These are phyloP conservation scores for Turritopsis rubra DNA, from an alignment of 30 jellyfish, hydroid and myxozoan genomes.

Conservation along the genomic window DNA sequence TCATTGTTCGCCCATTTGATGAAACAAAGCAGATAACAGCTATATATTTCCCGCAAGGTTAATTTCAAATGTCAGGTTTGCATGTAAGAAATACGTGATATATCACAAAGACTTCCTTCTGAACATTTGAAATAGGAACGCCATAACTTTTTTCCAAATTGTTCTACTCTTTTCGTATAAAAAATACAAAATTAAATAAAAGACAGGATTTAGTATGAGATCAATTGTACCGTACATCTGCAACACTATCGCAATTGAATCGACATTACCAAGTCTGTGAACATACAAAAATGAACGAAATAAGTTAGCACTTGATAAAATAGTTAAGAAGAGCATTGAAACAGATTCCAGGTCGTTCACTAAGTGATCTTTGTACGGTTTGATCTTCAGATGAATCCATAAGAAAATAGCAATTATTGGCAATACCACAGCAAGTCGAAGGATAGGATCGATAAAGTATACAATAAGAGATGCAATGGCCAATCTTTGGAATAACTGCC, in stretches of 20 bases:
- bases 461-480: neutral
- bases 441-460: neutral
- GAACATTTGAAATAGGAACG: too few relatives aligned
- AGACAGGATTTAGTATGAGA: neutral
- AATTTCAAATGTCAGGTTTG: too few relatives aligned
- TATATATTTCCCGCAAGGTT: too few relatives aligned
- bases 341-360: constrained; percentile 25
- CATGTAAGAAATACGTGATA: too few relatives aligned
- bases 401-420: neutral
- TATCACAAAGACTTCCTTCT: too few relatives aligned
- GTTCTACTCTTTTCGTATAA: too few relatives aligned
- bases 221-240: neutral
- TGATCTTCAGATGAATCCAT: neutral
- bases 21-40: too few relatives aligned
- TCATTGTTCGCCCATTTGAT: too few relatives aligned
- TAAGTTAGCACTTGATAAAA: neutral
- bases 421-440: neutral
- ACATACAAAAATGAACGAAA: neutral
- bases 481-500: neutral
- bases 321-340: neutral
- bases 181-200: too few relatives aligned
- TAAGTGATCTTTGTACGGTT: constrained; percentile 19
- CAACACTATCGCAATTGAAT: neutral
- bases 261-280: neutral
- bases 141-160: too few relatives aligned